Conservation (phyloP, 2,113 vertebrate species). For the Strix aluco region DNA sequence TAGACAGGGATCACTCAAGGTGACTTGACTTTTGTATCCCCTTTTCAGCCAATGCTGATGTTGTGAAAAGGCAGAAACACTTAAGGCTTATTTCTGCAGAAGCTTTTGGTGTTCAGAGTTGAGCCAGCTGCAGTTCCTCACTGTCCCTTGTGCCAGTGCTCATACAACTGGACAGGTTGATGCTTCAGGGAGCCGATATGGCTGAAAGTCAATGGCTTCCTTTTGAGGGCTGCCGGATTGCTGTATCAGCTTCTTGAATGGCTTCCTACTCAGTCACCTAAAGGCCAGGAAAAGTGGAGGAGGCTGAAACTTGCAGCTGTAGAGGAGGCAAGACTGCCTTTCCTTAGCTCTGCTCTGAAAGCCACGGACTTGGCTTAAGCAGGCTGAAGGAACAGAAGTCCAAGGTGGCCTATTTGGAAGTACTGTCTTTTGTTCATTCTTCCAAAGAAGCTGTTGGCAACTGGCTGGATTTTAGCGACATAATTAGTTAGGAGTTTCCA, state of each 20-base stretch:
- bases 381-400: background rate
- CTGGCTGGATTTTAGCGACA: background rate
- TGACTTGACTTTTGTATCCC: background rate
- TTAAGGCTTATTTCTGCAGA: background rate
- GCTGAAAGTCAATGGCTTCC: background rate
- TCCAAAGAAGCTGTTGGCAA: background rate
- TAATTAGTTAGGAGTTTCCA: background rate
- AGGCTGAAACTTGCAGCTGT: background rate
- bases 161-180: no score
- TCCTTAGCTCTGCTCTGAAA: background rate
- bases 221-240: background rate
- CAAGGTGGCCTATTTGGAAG: background rate
- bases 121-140: background rate
- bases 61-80: background rate
- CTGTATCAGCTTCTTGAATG: background rate
- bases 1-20: background rate
- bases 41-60: background rate
- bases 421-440: background rate
- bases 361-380: background rate
- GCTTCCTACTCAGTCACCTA: background rate
- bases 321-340: background rate
- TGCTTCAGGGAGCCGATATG: background rate
- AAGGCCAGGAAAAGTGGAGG: background rate
- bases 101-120: background rate
- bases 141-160: background rate